These are phyloP conservation scores for Geotrupes spiniger DNA, from an alignment of 2,888 invertebrate genomes.

Conservation along the genomic window DNA sequence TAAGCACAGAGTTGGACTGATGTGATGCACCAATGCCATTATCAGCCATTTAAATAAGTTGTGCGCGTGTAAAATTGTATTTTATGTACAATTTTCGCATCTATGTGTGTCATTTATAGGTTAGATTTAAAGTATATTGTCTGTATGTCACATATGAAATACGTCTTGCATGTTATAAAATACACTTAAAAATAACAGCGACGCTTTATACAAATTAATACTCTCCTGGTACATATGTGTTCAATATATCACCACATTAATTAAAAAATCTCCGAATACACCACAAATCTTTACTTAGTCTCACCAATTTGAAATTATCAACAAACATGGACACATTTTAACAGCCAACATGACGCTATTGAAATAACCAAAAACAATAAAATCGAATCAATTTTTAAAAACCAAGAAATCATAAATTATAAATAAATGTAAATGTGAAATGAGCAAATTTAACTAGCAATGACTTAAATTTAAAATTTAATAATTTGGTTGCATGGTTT, in stretches of 20 bases:
- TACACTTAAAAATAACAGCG: neutral
- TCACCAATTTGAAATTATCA: too few relatives aligned
- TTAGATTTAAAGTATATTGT: slow-evolving; percentile 15
- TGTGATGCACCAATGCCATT: slow-evolving; percentile 44
- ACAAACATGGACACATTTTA: too few relatives aligned
- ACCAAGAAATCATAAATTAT: too few relatives aligned
- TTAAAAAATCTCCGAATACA: neutral
- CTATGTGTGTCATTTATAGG: slow-evolving; percentile 24
- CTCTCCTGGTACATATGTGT: neutral
- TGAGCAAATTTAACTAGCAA: too few relatives aligned
- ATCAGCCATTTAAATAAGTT: slow-evolving; percentile 47
- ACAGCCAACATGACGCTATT: too few relatives aligned
- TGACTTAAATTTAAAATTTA: too few relatives aligned
- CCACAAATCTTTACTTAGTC: too few relatives aligned
- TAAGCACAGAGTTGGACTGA: slow-evolving; percentile 35
- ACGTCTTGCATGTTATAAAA: neutral
- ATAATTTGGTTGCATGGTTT: too few relatives aligned
- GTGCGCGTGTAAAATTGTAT: slow-evolving; percentile 12
- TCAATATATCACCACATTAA: neutral
- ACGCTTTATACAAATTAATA: slow-evolving; percentile 3
- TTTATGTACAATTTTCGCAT: slow-evolving; percentile 12
- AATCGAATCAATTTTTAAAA: too few relatives aligned
- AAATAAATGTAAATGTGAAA: too few relatives aligned
- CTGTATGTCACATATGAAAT: slow-evolving; percentile 9
- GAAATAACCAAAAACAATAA: too few relatives aligned